Percentiles rank a stretch among this genome's conserved stretches.
Evolutionary conservation across 2,797 vertebrate genomes (phyloP).

Genomic region (Loris lydekkerianus): DNA sequence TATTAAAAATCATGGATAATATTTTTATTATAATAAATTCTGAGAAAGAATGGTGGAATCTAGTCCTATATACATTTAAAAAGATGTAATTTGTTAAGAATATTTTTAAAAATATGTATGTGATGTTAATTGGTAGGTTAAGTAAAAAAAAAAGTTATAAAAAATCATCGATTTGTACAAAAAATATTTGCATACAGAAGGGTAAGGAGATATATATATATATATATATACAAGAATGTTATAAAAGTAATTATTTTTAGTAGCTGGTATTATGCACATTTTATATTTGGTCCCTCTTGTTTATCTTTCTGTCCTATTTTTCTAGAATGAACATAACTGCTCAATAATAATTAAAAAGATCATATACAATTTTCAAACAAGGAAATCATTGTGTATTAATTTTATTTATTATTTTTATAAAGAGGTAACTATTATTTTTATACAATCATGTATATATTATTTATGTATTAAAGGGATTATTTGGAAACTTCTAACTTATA

Average conservation of each 20-base stretch:
- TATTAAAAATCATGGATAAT: constrained; percentile 38
- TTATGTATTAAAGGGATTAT: no score
- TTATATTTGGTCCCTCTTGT: neutral
- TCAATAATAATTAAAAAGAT: neutral
- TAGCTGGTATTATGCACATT: neutral
- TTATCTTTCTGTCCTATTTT: neutral
- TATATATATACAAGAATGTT: neutral
- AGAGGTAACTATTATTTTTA: no score
- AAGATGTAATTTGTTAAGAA: neutral
- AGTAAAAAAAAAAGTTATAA: constrained; percentile 6
- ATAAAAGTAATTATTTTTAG: neutral
- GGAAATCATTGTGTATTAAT: neutral
- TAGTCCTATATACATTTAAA: neutral
- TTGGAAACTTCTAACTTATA: no score
- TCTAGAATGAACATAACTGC: neutral
- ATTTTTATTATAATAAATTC: neutral
- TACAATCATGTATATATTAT: no score
- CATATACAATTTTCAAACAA: neutral
- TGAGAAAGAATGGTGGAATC: constrained; percentile 11
- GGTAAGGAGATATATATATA: neutral
- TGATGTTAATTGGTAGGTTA: constrained; percentile 18
- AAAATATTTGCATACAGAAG: neutral
- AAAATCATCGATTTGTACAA: constrained; percentile 1
- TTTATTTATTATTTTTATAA: neutral
- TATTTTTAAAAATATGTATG: neutral